Evolutionary conservation across 2,113 vertebrate species (phyloP).

Genomic region (Sapajus apella): DNA sequence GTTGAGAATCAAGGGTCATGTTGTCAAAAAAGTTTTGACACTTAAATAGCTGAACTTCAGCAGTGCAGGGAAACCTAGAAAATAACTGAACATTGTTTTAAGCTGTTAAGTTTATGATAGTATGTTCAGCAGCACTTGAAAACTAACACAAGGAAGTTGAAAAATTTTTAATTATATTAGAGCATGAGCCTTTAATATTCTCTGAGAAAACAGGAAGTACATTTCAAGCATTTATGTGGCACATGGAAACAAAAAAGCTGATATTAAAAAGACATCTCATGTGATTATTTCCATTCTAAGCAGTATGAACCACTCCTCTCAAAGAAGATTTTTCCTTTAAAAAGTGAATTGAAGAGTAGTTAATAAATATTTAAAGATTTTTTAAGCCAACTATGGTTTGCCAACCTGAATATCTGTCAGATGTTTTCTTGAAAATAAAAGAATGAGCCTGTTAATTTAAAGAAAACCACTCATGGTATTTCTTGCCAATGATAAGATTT

Average conservation of each 20-base stretch:
- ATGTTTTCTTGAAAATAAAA: background rate
- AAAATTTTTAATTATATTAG: background rate
- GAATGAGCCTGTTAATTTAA: background rate
- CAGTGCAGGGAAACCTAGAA: background rate
- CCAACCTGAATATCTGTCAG: background rate
- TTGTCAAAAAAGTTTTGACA: background rate
- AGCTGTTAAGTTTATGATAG: background rate
- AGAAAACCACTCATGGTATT: background rate
- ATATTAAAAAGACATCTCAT: background rate
- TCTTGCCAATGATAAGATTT: background rate
- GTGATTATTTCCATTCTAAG: background rate
- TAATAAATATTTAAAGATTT: background rate
- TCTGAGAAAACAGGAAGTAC: background rate
- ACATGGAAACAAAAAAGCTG: background rate
- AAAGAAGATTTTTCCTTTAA: background rate
- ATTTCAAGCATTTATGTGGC: background rate
- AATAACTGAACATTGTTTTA: background rate
- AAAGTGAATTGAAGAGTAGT: background rate
- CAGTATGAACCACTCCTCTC: background rate
- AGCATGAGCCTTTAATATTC: background rate
- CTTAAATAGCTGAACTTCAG: background rate
- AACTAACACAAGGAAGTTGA: background rate
- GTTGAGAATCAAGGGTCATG: background rate
- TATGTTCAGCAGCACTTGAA: background rate
- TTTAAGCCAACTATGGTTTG: background rate